Conservation (phyloP, 2,888 invertebrate species). For the Celastrina argiolus region DNA sequence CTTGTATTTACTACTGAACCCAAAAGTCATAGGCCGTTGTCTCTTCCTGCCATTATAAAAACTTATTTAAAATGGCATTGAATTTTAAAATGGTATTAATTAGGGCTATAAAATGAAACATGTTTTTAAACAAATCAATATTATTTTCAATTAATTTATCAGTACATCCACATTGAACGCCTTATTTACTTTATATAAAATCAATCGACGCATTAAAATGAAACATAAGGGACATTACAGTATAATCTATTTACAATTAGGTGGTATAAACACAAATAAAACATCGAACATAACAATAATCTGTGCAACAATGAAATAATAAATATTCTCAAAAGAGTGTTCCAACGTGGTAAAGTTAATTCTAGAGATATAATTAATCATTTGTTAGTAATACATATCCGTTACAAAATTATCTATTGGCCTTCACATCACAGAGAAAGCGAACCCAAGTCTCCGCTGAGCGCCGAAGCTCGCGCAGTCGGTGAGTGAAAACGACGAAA, state of each 20-base stretch:
- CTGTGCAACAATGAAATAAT: slow-evolving; percentile 77
- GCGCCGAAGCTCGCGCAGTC: slow-evolving; percentile 37
- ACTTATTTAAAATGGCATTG: no score
- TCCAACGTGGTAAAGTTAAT: slow-evolving; percentile 73
- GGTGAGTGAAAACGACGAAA: slow-evolving; percentile 3
- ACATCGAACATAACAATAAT: slow-evolving; percentile 75
- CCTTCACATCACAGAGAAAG: slow-evolving; percentile 75
- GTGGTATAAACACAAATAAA: slow-evolving; percentile 72
- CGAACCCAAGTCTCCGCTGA: slow-evolving; percentile 51
- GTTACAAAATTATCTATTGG: slow-evolving; percentile 75
- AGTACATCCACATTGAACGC: slow-evolving; percentile 76
- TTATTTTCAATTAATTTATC: slow-evolving; percentile 77
- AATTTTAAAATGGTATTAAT: not conserved
- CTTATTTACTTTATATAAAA: slow-evolving; percentile 53
- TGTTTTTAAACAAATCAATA: slow-evolving; percentile 75
- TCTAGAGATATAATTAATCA: slow-evolving; percentile 59
- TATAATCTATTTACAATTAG: slow-evolving; percentile 70
- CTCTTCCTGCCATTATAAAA: no score
- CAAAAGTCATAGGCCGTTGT: no score
- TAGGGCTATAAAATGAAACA: slow-evolving; percentile 41
- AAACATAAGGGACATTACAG: slow-evolving; percentile 62
- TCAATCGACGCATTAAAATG: slow-evolving; percentile 66
- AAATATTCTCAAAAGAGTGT: slow-evolving; percentile 67
- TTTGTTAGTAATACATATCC: slow-evolving; percentile 71
- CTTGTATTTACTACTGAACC: no score